Percentiles rank a stretch among this genome's conserved stretches.
phyloP scores from a whole-genome alignment of 1,140 invertebrate species.

The Magallana gigas region DNA sequence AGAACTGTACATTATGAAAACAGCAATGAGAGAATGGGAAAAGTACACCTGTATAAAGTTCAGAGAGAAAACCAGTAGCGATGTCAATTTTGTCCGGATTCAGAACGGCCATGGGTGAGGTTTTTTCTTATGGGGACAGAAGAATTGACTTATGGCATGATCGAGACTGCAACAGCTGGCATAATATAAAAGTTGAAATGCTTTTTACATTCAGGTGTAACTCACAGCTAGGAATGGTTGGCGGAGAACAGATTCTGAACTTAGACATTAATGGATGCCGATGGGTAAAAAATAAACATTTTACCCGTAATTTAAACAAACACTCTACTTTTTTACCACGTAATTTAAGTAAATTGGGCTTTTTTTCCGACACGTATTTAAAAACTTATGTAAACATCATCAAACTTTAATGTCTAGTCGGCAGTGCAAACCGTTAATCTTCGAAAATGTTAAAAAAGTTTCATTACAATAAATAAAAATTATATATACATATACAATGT shows the following conservation, averaged over 20 bases:
- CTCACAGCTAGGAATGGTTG: constrained; percentile 76
- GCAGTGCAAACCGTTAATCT: no score
- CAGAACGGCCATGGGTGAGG: constrained; percentile 72
- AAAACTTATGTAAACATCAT: no score
- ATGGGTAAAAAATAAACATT: constrained; percentile 69
- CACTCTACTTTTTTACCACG: no score
- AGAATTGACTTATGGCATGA: no score
- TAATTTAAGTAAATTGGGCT: no score
- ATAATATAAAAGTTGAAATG: background rate
- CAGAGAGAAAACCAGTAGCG: constrained; percentile 56
- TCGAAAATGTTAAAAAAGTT: no score
- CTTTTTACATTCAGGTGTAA: constrained; percentile 72
- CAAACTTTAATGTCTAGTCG: no score
- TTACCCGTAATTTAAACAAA: no score
- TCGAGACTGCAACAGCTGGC: no score
- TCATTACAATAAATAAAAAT: no score
- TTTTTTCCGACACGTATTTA: no score
- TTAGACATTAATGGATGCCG: constrained; percentile 74
- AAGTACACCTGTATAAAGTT: constrained; percentile 75
- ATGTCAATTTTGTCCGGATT: constrained; percentile 70
- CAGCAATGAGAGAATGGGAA: constrained; percentile 75
- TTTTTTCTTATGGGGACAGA: background rate
- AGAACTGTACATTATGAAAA: constrained; percentile 70
- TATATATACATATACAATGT: no score
- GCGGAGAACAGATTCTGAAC: constrained; percentile 72